Evolutionary conservation across 2,888 invertebrate species (phyloP).

Genomic region (Folsomia candida): DNA sequence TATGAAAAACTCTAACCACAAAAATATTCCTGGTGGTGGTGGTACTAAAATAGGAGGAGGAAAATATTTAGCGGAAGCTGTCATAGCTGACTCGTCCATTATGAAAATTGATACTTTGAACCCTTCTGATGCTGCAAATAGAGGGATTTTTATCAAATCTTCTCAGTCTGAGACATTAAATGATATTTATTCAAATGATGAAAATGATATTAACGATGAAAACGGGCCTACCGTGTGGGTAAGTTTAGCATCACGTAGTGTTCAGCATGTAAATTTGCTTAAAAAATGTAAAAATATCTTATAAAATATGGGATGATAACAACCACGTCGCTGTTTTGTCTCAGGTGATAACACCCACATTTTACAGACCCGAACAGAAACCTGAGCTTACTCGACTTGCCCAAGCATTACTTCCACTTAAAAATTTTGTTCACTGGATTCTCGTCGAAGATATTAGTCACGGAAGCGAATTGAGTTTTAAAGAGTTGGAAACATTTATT

Average conservation of each 20-base stretch:
- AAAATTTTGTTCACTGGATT: conserved; percentile 67
- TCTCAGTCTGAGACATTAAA: background rate
- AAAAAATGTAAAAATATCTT: no score
- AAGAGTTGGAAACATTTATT: conserved; percentile 35
- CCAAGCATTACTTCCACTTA: conserved; percentile 67
- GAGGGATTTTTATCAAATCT: background rate
- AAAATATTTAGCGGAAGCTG: no score
- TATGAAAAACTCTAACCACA: no score
- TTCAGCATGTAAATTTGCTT: no score
- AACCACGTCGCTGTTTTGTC: no score
- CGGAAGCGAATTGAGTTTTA: conserved; percentile 53
- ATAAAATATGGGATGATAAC: no score
- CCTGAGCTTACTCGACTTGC: conserved; percentile 74
- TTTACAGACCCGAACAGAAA: conserved; percentile 71
- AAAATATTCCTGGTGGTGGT: background rate
- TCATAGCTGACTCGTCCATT: no score
- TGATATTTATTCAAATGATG: background rate
- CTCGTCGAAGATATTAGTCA: conserved; percentile 68
- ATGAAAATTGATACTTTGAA: background rate
- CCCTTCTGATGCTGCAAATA: background rate
- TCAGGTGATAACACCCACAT: conserved; percentile 74
- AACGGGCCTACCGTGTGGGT: conserved; percentile 32
- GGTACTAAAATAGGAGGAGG: no score
- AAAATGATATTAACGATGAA: conserved; percentile 18
- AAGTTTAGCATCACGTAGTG: no score